Conservation (phyloP, 2,797 vertebrate species). For the Manis javanica region DNA sequence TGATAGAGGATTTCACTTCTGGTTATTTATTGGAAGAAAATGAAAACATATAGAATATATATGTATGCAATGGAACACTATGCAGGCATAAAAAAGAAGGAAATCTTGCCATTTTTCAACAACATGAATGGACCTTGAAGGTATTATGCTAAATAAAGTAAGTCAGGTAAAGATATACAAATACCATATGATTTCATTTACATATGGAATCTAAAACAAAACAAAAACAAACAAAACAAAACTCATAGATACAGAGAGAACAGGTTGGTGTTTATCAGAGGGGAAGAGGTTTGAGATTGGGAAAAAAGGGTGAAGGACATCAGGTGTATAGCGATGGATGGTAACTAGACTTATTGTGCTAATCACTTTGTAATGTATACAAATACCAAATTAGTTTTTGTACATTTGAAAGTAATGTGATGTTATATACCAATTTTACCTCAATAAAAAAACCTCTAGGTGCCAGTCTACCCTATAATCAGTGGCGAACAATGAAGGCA, state of each 20-base stretch:
- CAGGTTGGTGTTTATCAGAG: background rate
- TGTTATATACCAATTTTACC: too few relatives aligned
- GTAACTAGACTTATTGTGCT: too few relatives aligned
- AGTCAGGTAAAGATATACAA: background rate
- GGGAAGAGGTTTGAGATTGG: too few relatives aligned
- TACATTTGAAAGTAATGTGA: too few relatives aligned
- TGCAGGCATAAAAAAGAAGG: background rate
- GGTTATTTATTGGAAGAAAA: too few relatives aligned
- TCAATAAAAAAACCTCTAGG: background rate
- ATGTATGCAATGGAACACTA: background rate
- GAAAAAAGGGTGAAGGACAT: too few relatives aligned
- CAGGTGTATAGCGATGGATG: too few relatives aligned
- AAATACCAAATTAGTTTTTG: too few relatives aligned
- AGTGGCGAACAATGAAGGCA: background rate
- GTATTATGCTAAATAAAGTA: background rate
- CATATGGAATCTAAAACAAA: background rate
- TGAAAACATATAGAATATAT: too few relatives aligned
- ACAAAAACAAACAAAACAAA: too few relatives aligned
- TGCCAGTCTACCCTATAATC: constrained; percentile 53
- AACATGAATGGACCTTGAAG: background rate
- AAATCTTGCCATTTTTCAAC: background rate
- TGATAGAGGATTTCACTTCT: too few relatives aligned
- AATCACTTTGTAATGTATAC: too few relatives aligned
- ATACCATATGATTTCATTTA: background rate
- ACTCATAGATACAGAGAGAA: background rate